Base-by-base conservation (phyloP, 2,888 invertebrate genomes). In the Oligia latruncula region DNA sequence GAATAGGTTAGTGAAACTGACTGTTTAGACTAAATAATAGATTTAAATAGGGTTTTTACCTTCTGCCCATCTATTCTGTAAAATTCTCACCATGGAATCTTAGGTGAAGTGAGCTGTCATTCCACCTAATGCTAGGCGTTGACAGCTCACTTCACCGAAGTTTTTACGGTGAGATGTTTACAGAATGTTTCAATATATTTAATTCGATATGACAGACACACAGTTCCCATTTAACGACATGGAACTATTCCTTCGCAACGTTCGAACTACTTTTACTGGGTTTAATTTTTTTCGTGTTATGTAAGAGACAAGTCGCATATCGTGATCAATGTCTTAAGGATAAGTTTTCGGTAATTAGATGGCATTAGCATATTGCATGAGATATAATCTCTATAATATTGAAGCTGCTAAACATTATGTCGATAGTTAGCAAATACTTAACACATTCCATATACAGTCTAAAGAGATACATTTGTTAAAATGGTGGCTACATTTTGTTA, bases 251-350 rank as follows among this genome's bases (percentile, higher is more conserved):
- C 90, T 90, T 90, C 89, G 93, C 91, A 93, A 93, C 89, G 83
- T 90, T 88, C 89, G 88, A 84, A 92, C 93, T 91, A 93, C 93
- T 92, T 94, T 93, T 94, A 94, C 93, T 90, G 89, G 90, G 90
- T 89, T 89, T 91, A 91, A 87, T 90, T 93, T 85, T 93, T 93
- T 93, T 90, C 81, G 81, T 83, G 84, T 95, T 94, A 93, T 89
- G 89, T 92, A 95, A 96, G 84, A 84, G 89, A 93, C 94, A 91
- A 92, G 93, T 93, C 93, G 92, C 91, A 92, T 92, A 93, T 94
- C 94, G 95, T 95, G 95, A 95, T 95, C 94, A 95, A 95, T 95
- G 94, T 93, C 94, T 95, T 93, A 94, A 91, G 95, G 94, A 95
- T 95, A 94, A 93, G 90, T 92, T 94, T 94, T 93, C 90, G 90